These are phyloP conservation scores for Fundulus diaphanus DNA, from an alignment of 2,797 vertebrate species.

Conservation along the genomic window DNA sequence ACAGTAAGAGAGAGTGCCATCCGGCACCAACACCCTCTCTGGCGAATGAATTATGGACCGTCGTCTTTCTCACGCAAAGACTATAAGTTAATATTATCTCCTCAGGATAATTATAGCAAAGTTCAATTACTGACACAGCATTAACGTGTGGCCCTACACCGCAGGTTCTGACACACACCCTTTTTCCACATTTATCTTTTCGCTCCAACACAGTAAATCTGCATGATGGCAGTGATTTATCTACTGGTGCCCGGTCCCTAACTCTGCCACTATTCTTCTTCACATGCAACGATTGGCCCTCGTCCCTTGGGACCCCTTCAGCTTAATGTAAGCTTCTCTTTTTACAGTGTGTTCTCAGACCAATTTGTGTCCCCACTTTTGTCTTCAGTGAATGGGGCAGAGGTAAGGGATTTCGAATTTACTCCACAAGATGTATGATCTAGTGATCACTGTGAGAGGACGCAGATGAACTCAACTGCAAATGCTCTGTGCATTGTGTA, in stretches of 20 bases:
- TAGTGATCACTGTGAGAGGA: constrained; percentile 66
- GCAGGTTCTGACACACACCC: constrained; percentile 85
- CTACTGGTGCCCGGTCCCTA: constrained; percentile 79
- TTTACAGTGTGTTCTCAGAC: constrained; percentile 85
- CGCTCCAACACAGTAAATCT: constrained; percentile 90
- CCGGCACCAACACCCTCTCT: constrained; percentile 81
- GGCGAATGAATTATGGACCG: constrained; percentile 92
- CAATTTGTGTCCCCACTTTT: constrained; percentile 85
- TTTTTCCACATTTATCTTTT: constrained; percentile 96
- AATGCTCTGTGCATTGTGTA: constrained; percentile 73
- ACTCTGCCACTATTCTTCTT: constrained; percentile 86
- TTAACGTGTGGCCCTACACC: constrained; percentile 86
- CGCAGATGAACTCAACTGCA: constrained; percentile 65
- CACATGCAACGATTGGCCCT: constrained; percentile 80
- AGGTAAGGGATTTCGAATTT: constrained; percentile 79
- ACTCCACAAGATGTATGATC: constrained; percentile 80
- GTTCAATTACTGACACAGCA: constrained; percentile 97
- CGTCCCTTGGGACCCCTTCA: constrained; percentile 91
- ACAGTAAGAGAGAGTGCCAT: constrained; percentile 68
- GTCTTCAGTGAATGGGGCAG: constrained; percentile 80
- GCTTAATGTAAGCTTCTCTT: constrained; percentile 86
- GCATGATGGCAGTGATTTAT: constrained; percentile 95
- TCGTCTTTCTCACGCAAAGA: constrained; percentile 85
- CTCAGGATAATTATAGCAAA: constrained; percentile 98
- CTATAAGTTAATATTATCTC: constrained; percentile 99